Conservation (phyloP, 2,797 vertebrate genomes). For the Intellagama lesueurii region DNA sequence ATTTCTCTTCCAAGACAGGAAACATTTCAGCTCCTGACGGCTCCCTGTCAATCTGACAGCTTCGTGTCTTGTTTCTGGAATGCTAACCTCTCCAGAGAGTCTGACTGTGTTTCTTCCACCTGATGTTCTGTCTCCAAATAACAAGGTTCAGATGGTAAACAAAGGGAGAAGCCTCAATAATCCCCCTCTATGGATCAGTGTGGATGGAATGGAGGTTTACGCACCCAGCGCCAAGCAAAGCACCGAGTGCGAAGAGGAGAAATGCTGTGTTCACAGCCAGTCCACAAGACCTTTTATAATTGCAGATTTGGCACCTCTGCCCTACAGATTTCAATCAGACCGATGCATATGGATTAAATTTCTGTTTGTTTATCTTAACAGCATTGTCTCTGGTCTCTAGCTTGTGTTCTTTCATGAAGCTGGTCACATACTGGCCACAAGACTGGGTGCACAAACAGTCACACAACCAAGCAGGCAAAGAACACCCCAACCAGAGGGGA, state of each 20-base stretch:
- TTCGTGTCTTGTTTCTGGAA: slow-evolving; percentile 65
- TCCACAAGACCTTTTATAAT: not conserved
- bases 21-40: slow-evolving; percentile 71
- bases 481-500: too few species aligned
- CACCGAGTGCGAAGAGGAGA: not conserved
- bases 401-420: too few species aligned
- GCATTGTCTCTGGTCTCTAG: too few species aligned
- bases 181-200: not conserved
- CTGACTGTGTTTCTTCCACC: slow-evolving; percentile 58
- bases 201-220: not conserved
- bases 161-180: slow-evolving; percentile 9
- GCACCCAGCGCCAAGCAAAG: not conserved
- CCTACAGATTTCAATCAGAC: not conserved
- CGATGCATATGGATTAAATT: too few species aligned
- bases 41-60: slow-evolving; percentile 63
- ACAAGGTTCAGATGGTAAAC: slow-evolving; percentile 50
- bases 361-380: too few species aligned
- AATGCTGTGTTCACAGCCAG: not conserved
- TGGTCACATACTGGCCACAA: too few species aligned
- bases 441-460: too few species aligned
- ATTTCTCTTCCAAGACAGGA: slow-evolving; percentile 67
- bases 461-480: too few species aligned
- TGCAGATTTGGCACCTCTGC: rapidly evolving
- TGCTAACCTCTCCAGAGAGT: slow-evolving; percentile 57
- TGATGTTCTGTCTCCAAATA: slow-evolving; percentile 63